Conservation (phyloP, 2,888 invertebrate species). For the Polydrusus pterygomalis region DNA sequence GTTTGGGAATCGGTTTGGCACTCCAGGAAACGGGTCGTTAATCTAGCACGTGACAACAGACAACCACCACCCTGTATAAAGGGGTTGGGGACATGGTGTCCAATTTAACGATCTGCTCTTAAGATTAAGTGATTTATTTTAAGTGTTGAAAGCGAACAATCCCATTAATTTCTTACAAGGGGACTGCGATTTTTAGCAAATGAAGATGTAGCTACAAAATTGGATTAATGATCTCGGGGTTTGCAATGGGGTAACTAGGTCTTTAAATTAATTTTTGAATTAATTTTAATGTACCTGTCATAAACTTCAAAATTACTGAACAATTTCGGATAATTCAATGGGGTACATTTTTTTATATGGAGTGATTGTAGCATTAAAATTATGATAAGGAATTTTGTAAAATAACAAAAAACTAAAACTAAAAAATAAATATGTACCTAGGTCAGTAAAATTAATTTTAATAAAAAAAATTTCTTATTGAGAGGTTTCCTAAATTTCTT, state of each 20-base stretch:
- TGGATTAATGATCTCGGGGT: slow-evolving; percentile 2
- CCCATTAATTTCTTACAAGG: slow-evolving; percentile 40
- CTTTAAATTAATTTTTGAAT: too few species aligned
- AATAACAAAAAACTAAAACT: too few species aligned
- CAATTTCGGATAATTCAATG: too few species aligned
- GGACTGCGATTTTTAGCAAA: slow-evolving; percentile 20
- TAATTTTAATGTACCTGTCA: too few species aligned
- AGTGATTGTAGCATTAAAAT: too few species aligned
- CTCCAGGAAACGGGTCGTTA: slow-evolving; percentile 27
- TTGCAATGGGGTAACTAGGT: background rate
- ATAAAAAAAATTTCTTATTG: too few species aligned
- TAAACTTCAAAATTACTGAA: too few species aligned
- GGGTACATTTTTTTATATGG: too few species aligned
- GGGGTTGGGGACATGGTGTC: slow-evolving; percentile 37
- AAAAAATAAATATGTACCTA: too few species aligned
- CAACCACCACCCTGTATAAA: slow-evolving; percentile 36
- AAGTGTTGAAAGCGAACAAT: slow-evolving; percentile 43
- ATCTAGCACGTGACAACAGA: slow-evolving; percentile 30
- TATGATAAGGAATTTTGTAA: background rate
- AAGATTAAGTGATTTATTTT: slow-evolving; percentile 45
- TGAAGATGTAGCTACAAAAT: slow-evolving; percentile 16
- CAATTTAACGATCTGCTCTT: slow-evolving; percentile 39
- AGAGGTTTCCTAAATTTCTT: too few species aligned
- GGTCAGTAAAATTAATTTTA: too few species aligned
- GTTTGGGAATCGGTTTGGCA: slow-evolving; percentile 31